Base-by-base conservation (phyloP, 2,797 vertebrate genomes). In the Hypotaenidia philippensis region DNA sequence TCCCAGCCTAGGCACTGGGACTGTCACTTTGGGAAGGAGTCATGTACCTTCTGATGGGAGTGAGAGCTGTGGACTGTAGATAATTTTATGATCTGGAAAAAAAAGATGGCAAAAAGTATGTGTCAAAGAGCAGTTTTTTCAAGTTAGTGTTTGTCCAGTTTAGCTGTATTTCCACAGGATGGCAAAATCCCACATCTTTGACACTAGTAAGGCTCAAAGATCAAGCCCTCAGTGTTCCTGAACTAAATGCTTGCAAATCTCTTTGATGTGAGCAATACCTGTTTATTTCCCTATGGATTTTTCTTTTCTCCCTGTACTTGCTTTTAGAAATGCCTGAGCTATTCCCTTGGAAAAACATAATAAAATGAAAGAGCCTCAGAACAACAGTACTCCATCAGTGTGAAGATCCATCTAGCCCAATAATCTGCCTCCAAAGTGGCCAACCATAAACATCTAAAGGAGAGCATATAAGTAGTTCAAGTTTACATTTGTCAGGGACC, bases 71-170 rank as follows among this genome's bases (percentile, higher is more conserved):
- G 26, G 34, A 6, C 79, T 57, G 5, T 56, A 63, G 13, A 7
- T 75, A 44, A 11, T 57, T 68, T 68, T 34, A 41, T 11, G 5
- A 18, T 27, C 34, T 75, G 34, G 57, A 55, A 4, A 15, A 32
- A 79, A 25, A 49, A 49, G 11, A 49, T 47, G 41, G 21, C 4
- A 17, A 59, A 8, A 52, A 61, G 5, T 6, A 15, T 9, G 4
- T 1, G 1, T 1, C 45, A 0, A 47, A n/a, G 4, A 60, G 23
- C 0, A 0, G 11, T 7, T 60, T 77, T 69, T 79, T 1, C 8
- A 57, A 40, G 12, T 32, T 9, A 36, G 0, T 41, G 11, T 41
- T 76, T 12, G 18, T 31, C 20, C 11, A 36, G n/a, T 41, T 90
- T 14, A 86, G n/a, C n/a, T 76, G 44, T 6, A 25, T 34, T 79